These are phyloP conservation scores for Perccottus glenii DNA, from an alignment of 2,113 vertebrate genomes.

Conservation along the genomic window DNA sequence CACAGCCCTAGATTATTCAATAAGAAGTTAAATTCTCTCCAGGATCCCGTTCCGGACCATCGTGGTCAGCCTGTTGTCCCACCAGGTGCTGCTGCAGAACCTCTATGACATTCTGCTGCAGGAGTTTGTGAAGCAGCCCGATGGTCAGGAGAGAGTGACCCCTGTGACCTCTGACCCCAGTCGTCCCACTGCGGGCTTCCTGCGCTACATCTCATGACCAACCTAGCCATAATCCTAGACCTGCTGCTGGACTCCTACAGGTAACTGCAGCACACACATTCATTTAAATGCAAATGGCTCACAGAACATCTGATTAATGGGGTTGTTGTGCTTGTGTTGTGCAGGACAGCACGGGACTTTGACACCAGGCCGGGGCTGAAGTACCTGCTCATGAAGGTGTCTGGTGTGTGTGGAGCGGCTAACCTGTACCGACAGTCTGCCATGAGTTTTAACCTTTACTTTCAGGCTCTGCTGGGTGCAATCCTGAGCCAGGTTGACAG, in stretches of 20 bases:
- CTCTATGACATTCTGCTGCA: slow-evolving; percentile 93
- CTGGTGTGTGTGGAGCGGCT: slow-evolving; percentile 91
- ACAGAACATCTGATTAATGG: background rate
- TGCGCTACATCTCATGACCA: slow-evolving; percentile 97
- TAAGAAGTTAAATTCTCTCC: slow-evolving; percentile 2
- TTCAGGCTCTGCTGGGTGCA: slow-evolving; percentile 90
- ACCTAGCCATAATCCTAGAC: slow-evolving; percentile 94
- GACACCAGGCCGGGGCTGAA: slow-evolving; percentile 95
- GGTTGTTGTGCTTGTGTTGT: background rate
- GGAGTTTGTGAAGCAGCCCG: slow-evolving; percentile 91
- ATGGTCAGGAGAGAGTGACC: slow-evolving; percentile 79
- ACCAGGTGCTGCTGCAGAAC: slow-evolving; percentile 97
- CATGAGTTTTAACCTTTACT: slow-evolving; percentile 98
- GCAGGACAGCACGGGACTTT: slow-evolving; percentile 91
- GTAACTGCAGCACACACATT: slow-evolving; percentile 16
- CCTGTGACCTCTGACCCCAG: slow-evolving; percentile 81
- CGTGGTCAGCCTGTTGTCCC: slow-evolving; percentile 95
- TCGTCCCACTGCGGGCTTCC: slow-evolving; percentile 86
- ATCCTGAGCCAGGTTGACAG: slow-evolving; percentile 89
- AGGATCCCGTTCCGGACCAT: slow-evolving; percentile 97
- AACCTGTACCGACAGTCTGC: slow-evolving; percentile 96
- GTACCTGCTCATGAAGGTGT: slow-evolving; percentile 97
- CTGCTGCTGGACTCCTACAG: slow-evolving; percentile 94
- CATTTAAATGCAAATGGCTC: too few relatives aligned
- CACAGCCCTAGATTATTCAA: too few relatives aligned